Evolutionary conservation across 2,888 invertebrate genomes (phyloP).

Genomic region (Drosophila kanekoi): DNA sequence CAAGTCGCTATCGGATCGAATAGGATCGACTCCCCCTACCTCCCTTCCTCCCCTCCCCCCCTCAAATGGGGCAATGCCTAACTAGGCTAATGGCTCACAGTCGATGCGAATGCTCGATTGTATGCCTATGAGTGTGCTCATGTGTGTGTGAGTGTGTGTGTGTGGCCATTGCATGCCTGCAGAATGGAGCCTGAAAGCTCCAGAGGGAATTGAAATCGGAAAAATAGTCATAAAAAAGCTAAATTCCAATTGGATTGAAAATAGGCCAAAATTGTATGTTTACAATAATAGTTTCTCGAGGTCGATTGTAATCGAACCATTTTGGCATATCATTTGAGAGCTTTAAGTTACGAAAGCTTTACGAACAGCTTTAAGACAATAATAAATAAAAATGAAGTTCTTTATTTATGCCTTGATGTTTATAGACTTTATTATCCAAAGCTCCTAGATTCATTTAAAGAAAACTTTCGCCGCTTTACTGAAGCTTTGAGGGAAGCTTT

Average conservation of each 20-base stretch:
- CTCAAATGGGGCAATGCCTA: slow-evolving; percentile 27
- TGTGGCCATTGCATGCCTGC: neutral
- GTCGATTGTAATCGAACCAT: neutral
- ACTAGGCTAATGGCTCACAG: slow-evolving; percentile 54
- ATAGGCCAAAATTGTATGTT: neutral
- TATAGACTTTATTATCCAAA: too few species aligned
- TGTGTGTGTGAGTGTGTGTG: neutral
- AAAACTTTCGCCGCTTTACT: too few species aligned
- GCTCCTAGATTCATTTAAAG: too few species aligned
- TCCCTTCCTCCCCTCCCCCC: neutral
- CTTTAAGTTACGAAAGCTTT: too few species aligned
- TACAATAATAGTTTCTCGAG: neutral
- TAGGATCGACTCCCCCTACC: slow-evolving; percentile 9
- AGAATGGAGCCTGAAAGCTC: slow-evolving; percentile 13
- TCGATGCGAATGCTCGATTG: slow-evolving; percentile 41
- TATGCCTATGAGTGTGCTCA: neutral
- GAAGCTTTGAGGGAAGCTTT: neutral
- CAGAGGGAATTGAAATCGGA: slow-evolving; percentile 8
- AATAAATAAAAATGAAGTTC: too few species aligned
- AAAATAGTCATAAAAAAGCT: neutral
- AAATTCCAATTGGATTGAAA: neutral
- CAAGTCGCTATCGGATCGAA: slow-evolving; percentile 34
- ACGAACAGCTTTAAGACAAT: too few species aligned
- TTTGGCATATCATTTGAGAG: too few species aligned
- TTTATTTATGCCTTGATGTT: too few species aligned